These are phyloP conservation scores for Pterocles orientalis DNA, from an alignment of 2,113 vertebrate genomes.

Conservation along the genomic window DNA sequence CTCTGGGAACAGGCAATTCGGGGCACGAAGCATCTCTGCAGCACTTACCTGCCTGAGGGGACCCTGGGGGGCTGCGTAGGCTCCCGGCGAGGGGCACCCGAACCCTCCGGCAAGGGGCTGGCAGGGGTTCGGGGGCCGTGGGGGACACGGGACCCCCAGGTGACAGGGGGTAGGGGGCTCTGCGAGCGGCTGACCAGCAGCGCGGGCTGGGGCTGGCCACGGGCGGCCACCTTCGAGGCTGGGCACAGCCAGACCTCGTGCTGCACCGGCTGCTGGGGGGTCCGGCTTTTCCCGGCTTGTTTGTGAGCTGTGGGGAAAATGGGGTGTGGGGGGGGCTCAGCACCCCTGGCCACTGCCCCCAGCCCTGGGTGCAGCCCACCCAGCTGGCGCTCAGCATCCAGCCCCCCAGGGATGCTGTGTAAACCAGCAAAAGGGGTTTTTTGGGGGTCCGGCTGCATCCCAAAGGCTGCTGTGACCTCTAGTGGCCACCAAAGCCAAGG, in stretches of 20 bases:
- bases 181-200: slow-evolving; percentile 82
- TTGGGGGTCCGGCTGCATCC: not conserved
- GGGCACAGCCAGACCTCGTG: slow-evolving; percentile 77
- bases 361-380: not conserved
- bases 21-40: not conserved
- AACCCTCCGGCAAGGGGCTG: not conserved
- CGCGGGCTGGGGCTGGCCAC: slow-evolving; percentile 35
- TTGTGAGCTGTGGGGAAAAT: slow-evolving; percentile 79
- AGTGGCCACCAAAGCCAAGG: not conserved
- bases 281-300: slow-evolving; percentile 33
- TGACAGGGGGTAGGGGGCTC: slow-evolving; percentile 76
- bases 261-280: slow-evolving; percentile 70
- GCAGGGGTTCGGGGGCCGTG: not conserved
- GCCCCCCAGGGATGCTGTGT: not conserved
- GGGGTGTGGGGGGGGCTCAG: not conserved
- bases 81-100: not conserved
- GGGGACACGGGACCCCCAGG: slow-evolving; percentile 67
- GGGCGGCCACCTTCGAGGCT: not conserved
- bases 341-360: not conserved
- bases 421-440: fast-evolving
- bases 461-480: slow-evolving; percentile 40
- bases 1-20: not conserved
- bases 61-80: slow-evolving; percentile 12
- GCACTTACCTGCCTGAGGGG: slow-evolving; percentile 41
- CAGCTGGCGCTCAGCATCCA: not conserved